Conservation (phyloP, 64 coral and sea anemone genomes). For the Dendrophyllia cribrosa region DNA sequence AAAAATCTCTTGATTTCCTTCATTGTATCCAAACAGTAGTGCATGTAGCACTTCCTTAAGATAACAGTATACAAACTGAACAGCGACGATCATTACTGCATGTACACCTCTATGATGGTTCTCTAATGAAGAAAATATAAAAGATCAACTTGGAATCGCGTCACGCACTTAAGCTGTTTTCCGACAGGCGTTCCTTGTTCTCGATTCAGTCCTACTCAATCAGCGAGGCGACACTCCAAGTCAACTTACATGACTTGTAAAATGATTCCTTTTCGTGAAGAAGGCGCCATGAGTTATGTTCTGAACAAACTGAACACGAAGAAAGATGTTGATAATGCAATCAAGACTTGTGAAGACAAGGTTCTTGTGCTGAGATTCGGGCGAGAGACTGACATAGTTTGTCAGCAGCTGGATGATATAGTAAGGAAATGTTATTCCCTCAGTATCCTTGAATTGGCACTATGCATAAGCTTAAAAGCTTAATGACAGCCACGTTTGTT, state of each 20-base stretch:
- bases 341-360: constrained; percentile 94
- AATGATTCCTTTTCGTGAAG: not conserved
- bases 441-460: constrained; percentile 23
- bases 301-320: constrained; percentile 80
- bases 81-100: constrained; percentile 1
- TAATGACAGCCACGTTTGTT: not conserved
- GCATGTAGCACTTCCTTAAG: not conserved
- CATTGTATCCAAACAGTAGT: too few relatives aligned
- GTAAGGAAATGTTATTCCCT: constrained; percentile 61
- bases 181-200: constrained; percentile 20
- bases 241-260: not conserved
- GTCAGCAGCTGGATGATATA: constrained; percentile 95
- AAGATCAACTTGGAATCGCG: not conserved
- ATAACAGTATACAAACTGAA: not conserved
- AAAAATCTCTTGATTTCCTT: too few relatives aligned
- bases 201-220: constrained; percentile 9
- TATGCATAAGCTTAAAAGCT: not conserved
- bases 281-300: constrained; percentile 85
- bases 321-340: constrained; percentile 95
- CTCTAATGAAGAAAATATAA: not conserved
- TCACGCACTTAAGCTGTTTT: not conserved
- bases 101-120: not conserved
- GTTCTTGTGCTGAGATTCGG: constrained; percentile 96
- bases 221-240: not conserved
- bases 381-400: constrained; percentile 80